Evolutionary conservation across 2,888 invertebrate species (phyloP), one percentile per base, ranked within the genome.

Genomic region (Lasioglossum pauxillum): DNA sequence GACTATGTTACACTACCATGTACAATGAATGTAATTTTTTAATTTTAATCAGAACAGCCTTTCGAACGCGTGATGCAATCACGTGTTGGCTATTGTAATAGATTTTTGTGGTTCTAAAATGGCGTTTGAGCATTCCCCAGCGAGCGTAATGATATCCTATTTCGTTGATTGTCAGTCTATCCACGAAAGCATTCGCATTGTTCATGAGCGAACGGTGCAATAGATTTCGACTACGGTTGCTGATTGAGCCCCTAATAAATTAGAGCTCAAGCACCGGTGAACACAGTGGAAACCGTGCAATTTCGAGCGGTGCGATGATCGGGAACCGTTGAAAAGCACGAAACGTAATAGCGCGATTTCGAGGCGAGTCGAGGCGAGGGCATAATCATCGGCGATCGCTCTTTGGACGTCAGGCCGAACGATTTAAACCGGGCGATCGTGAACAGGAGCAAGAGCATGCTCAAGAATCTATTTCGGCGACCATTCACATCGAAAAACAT

Each of bases 401-500:
- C 80, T 78, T 83, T 78, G 35, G 79, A 82, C 73, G 75, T 53
- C 72, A 38, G 64, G 14, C 38, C 12, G 12, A 46, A 77, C 82
- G 69, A 86, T 88, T 87, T 73, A 69, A 73, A 2, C 74, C 27
- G 44, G 80, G 71, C 82, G 81, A 88, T 90, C 87, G 80, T 80
- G 27, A 85, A 76, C 78, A 80, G 73, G 69, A 67, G 72, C 75
- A 38, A 72, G 67, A 73, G 82, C 85, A 88, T 82, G 85, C 91
- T 82, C 84, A 76, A 88, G 91, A 88, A 91, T 92, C 93, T 93
- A 93, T 94, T 94, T 94, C 92, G 90, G 93, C 91, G 93, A 88
- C 92, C 93, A 93, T 94, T 94, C 93, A 92, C 93, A 93, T 94
- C 90, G 90, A 94, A 93, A 67, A 94, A 94, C 94, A 94, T 93